These are phyloP conservation scores for Camponotus fellah DNA, from an alignment of 2,888 invertebrate genomes.

Conservation along the genomic window DNA sequence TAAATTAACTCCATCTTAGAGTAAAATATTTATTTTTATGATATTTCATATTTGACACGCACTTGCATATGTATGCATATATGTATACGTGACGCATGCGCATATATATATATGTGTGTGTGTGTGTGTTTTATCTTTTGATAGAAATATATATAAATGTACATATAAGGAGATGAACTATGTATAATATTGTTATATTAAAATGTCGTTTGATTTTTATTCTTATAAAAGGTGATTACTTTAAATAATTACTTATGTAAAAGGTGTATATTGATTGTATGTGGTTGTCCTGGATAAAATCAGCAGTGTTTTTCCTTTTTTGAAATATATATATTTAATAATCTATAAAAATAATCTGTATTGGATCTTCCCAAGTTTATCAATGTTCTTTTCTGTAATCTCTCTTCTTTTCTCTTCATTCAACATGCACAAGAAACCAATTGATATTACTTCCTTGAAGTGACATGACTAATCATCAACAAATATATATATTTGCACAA, in stretches of 20 bases:
- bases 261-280: not conserved
- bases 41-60: not conserved
- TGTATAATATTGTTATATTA: conserved; percentile 37
- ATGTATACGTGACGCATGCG: too few relatives aligned
- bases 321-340: not conserved
- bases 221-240: too few relatives aligned
- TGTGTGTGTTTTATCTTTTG: not conserved
- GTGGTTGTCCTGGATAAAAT: not conserved
- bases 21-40: not conserved
- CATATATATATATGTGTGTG: not conserved
- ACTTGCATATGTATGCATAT: too few relatives aligned
- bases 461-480: not conserved
- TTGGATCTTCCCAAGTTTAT: not conserved
- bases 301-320: not conserved
- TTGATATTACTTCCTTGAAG: not conserved
- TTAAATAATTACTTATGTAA: not conserved
- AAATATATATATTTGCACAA: not conserved
- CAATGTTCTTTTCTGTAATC: too few relatives aligned
- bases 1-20: conserved; percentile 90
- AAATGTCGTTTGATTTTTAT: not conserved
- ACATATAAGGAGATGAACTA: not conserved
- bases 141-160: not conserved
- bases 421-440: not conserved
- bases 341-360: not conserved
- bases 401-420: not conserved